Evolutionary conservation across 2,797 vertebrate genomes (phyloP), one percentile per base, ranked within the genome.

Genomic region (Triplophysa yarkandensis): DNA sequence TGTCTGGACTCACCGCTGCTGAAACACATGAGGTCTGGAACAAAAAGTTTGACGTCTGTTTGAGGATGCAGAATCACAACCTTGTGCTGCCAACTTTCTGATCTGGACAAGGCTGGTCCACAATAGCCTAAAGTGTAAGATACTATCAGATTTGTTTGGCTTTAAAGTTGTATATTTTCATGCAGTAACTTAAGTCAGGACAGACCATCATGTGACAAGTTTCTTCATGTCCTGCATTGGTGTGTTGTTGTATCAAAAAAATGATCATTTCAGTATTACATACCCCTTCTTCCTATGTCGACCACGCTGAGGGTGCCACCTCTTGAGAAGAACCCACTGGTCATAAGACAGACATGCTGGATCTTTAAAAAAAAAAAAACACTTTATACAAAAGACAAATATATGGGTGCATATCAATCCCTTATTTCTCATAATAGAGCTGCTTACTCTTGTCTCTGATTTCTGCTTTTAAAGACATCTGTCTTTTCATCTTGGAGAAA

Each of bases 21-120:
- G 64, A 62, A 84, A 82, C 3, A 79, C 71, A 25, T 84, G 83
- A 69, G 77, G 76, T 68, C 83, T 82, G 27, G 74, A 77, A 58
- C 83, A 83, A 25, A 2, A 8, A 1, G 10, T 4, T 43, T 25
- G 54, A 16, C 16, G 4, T 70, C 10, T 17, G 21, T 65, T 32
- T 52, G 23, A 6, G 6, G 19, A 27, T 28, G 2, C 34, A 36
- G 36, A 48, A 8, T 32, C 28, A 0, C 16, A 55, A 27, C 11
- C 41, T 43, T 55, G 28, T 21, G 13, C 19, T 27, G 62, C 64
- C 28, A 64, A 30, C 41, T 44, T 32, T 27, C 76, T 68, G 55
- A 84, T 81, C 23, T 54, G 62, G 71, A 43, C 74, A 25, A 83
- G 41, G 30, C 80, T 68, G 32, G 50, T 66, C 79, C 79, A 82